These are phyloP conservation scores for Escarpia spicata DNA, from an alignment of 2,888 invertebrate species.

Conservation along the genomic window DNA sequence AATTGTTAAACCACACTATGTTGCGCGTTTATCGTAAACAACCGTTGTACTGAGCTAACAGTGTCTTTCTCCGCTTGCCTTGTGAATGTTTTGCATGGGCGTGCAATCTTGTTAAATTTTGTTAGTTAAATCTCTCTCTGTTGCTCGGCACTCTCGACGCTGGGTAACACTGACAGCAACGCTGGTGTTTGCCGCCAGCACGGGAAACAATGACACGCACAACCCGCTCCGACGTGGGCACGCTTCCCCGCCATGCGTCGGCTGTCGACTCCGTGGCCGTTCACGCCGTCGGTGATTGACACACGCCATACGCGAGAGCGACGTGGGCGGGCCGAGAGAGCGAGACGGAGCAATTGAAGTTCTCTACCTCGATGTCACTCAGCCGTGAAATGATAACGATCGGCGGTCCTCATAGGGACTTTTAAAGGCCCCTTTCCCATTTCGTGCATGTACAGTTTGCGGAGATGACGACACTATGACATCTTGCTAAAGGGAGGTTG, in stretches of 20 bases:
- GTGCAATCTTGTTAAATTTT: no score
- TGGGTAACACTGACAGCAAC: no score
- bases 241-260: not conserved
- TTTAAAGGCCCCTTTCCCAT: not conserved
- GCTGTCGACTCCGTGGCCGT: not conserved
- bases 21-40: no score
- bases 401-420: not conserved
- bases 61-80: no score
- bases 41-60: no score
- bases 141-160: no score
- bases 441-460: not conserved
- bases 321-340: not conserved
- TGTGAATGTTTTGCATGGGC: no score
- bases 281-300: not conserved
- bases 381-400: constrained; percentile 6
- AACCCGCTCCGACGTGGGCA: not conserved
- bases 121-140: no score
- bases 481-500: not conserved
- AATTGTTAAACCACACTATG: no score
- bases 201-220: not conserved
- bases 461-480: not conserved
- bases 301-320: not conserved
- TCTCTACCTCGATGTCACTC: not conserved
- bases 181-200: not conserved
- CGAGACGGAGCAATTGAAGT: not conserved